Base-by-base conservation (phyloP, 2,888 invertebrate species). In the Gonocerus acuteangulatus region DNA sequence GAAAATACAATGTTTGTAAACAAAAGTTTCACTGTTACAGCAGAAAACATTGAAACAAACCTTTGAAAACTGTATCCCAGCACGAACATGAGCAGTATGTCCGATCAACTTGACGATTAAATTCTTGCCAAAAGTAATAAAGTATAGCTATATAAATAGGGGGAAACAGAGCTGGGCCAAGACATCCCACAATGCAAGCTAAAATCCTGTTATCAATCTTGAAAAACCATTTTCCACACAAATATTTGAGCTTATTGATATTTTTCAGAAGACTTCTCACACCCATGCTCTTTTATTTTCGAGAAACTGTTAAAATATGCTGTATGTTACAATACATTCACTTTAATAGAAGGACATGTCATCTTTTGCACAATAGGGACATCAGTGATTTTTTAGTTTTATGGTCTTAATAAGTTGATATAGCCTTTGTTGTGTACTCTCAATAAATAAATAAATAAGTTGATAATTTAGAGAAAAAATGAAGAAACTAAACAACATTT, bases 61-160 rank as follows among this genome's bases (percentile, higher is more conserved):
- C 86, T 79, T 86, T 85, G 70, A 86, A 86, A 6, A 86, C 81
- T 0, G 86, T 86, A 70, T 87, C 87, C 84, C 86, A 87, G 71
- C 86, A 87, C 9, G 83, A 82, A 73, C 86, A 86, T 15, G 82
- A 80, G 70, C 86, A 86, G 67, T 79, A 80, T 61, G 77, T 77
- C 67, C 77, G 79, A 71, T 85, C 83, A 48, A 86, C 82, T 64
- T 77, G 78, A 19, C 82, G 78, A 42, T 84, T 80, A 73, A 82
- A 83, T 69, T 83, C 80, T 69, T 80, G 79, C 86, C 86, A 86
- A 69, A 85, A 81, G 70, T 81, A 78, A 73, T 80, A 80, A 36
- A 84, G 73, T 59, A 80, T 77, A 49, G 77, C 77, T 62, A 84
- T 83, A 69, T 84, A 83, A 15, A 81, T 72, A 16, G 82, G 81